Conservation (phyloP, 2,797 vertebrate genomes). For the Pempheris klunzingeri region DNA sequence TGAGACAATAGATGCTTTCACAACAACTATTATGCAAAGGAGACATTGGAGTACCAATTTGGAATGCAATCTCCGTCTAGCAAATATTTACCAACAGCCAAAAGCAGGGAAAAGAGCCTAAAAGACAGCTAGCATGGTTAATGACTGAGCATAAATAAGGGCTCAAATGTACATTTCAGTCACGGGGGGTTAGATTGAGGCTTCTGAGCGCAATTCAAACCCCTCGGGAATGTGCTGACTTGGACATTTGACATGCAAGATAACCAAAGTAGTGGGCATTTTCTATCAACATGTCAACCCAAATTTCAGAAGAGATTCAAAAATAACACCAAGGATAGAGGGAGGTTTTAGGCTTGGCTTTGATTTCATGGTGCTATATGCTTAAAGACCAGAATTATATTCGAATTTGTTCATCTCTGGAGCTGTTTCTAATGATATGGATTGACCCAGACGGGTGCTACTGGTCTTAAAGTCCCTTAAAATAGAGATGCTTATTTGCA, state of each 20-base stretch:
- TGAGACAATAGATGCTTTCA: slow-evolving; percentile 71
- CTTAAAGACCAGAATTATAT: slow-evolving; percentile 63
- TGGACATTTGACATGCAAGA: slow-evolving; percentile 61
- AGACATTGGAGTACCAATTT: slow-evolving; percentile 58
- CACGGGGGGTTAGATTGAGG: slow-evolving; percentile 63
- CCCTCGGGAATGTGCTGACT: slow-evolving; percentile 72
- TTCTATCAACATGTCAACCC: slow-evolving; percentile 72
- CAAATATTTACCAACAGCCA: slow-evolving; percentile 74
- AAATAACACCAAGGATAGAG: slow-evolving; percentile 68
- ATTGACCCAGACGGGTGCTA: slow-evolving; percentile 66
- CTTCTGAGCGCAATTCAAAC: slow-evolving; percentile 56
- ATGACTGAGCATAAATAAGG: slow-evolving; percentile 57
- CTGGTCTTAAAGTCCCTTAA: slow-evolving; percentile 68
- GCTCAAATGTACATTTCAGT: slow-evolving; percentile 67
- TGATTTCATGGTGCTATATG: slow-evolving; percentile 63
- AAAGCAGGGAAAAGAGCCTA: slow-evolving; percentile 39
- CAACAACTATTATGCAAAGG: slow-evolving; percentile 67
- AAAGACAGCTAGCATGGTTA: slow-evolving; percentile 53
- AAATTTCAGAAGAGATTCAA: slow-evolving; percentile 64
- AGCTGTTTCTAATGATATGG: slow-evolving; percentile 76
- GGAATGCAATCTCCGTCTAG: slow-evolving; percentile 58
- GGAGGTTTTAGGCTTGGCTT: slow-evolving; percentile 69
- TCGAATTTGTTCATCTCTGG: slow-evolving; percentile 69
- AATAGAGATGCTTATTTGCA: slow-evolving; percentile 75
- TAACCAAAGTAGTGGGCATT: slow-evolving; percentile 67